Base-by-base conservation (phyloP, 2,113 vertebrate genomes). In the Recurvirostra avosetta region DNA sequence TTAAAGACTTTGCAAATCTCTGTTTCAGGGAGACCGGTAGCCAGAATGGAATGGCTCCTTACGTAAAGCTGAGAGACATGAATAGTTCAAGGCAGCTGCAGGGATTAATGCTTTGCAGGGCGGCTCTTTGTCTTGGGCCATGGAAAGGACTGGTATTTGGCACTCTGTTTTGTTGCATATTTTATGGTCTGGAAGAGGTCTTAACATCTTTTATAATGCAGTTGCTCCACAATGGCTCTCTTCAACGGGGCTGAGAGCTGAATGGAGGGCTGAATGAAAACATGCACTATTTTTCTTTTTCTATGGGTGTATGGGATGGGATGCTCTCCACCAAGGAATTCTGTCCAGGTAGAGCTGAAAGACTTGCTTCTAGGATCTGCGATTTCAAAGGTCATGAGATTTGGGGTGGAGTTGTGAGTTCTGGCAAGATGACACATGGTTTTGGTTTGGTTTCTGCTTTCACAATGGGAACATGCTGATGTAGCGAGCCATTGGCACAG, bases 131-230 rank as follows among this genome's bases (percentile, higher is more conserved):
- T 97, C 92, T 97, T 86, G 81, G 95, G 91, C 86, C 89, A 90
- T 82, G 87, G 92, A 96, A 80, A 90, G 92, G 89, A 92, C 94
- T 95, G 96, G 96, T 96, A 97, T 97, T 97, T 97, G 97, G 95
- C 96, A 94, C 77, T 95, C 92, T 52, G 84, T 66, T 95, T 97
- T 85, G 89, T 95, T 97, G 95, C 95, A 97, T 97, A 97, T 96
- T 97, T 97, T 96, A 96, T 97, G 95, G 96, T 97, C 96, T 97
- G 95, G 95, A 97, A 96, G 92, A 96, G 92, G 92, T 80, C 95
- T 97, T 94, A 94, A 82, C 89, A 95, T 92, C 91, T 94, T 97
- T 96, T 91, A 85, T 88, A 86, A 94, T 59, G 70, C 62, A 94
- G 53, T 70, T 8, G 13, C 75, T 95, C 77, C 77, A 94, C 94